Evolutionary conservation across 2,888 invertebrate species (phyloP), one percentile per base, ranked within the genome.

Genomic region (Coenonympha arcania): DNA sequence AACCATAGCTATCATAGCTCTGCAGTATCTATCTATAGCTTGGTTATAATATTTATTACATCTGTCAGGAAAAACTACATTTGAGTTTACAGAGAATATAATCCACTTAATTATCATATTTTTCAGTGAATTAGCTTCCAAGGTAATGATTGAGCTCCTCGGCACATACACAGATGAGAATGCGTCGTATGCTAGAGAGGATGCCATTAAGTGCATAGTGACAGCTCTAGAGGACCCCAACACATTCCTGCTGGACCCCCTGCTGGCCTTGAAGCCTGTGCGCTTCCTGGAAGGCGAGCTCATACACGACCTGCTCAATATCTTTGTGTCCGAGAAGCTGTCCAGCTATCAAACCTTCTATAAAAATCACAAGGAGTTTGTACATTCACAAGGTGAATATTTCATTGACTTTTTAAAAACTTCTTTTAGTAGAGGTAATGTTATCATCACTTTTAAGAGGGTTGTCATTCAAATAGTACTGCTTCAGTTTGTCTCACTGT

Each of bases 131-230:
- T 88, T 94, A 65, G 96, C 97, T 18, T 93, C 96, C 13, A 95
- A 96, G 77, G 96, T 98, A 3, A 99, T 99, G 99, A 93, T 98
- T 56, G 98, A 98, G 77, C 87, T 99, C 1, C 85, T 99, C 49
- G 95, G 96, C 18, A 98, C 99, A 0, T 99, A 99, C 79, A 98
- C 97, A 18, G 93, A 96, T 54, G 98, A 98, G 69, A 98, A 98
- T 83, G 99, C 99, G 0, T 95, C 95, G 1, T 94, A 96, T 58
- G 99, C 99, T 0, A 89, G 97, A 59, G 97, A 98, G 73, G 99
- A 99, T 86, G 99, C 99, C 1, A 95, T 95, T 69, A 92, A 94
- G 68, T 99, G 99, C 76, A 98, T 99, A 68, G 93, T 95, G 11
- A 95, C 98, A 1, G 98, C 98, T 15, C 86, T 99, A 49, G 96